A percentile compares a stretch with the other conserved stretches of the same genome.
Conservation (phyloP, 2,888 invertebrate species). For the Drosophila dives region DNA sequence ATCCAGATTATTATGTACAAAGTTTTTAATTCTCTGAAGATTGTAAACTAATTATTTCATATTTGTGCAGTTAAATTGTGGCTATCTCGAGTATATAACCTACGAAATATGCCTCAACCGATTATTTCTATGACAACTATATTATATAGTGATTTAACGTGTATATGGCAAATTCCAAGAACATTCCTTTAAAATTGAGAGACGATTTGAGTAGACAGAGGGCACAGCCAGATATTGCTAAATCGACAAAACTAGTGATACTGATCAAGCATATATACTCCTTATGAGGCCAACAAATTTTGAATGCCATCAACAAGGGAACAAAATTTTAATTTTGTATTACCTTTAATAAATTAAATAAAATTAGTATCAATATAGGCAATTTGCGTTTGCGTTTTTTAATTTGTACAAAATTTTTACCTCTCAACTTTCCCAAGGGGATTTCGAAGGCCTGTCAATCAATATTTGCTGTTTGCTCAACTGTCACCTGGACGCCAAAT, state of each 20-base stretch:
- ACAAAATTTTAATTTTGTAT: not conserved
- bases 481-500: constrained; percentile 32
- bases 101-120: too few species aligned
- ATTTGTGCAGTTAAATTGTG: not conserved
- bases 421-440: constrained; percentile 11
- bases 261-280: not conserved
- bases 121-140: too few species aligned
- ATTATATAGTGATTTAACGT: too few species aligned
- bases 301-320: not conserved
- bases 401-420: too few species aligned
- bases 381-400: not conserved
- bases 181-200: too few species aligned
- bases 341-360: not conserved
- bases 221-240: not conserved
- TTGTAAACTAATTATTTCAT: not conserved
- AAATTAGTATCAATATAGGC: not conserved
- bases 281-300: not conserved
- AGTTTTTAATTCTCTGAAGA: not conserved
- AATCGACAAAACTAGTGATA: not conserved
- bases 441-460: constrained; percentile 40
- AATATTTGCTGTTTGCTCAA: constrained; percentile 13
- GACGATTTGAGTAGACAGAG: too few species aligned
- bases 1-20: not conserved
- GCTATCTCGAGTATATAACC: too few species aligned
- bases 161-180: too few species aligned